Evolutionary conservation across 2,797 vertebrate species (phyloP), one percentile per base, ranked within the genome.

Genomic region (Lepidocolaptes lacrymiger): DNA sequence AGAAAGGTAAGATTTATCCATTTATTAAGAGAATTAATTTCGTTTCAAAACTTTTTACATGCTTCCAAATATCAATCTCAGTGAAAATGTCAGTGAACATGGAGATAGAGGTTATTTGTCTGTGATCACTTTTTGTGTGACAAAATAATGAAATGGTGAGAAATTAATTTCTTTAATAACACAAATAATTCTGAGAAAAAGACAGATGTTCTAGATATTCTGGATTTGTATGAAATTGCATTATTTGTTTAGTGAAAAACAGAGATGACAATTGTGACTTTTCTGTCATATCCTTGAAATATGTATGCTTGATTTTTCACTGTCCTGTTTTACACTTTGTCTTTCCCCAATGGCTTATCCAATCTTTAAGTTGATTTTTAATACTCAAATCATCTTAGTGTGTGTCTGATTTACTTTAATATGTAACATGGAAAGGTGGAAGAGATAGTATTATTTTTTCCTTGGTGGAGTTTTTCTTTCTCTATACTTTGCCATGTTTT

Each of bases 81-180:
- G 62, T 89, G 85, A 91, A 82, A 91, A 82, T 73, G 48, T 69
- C 74, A 87, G 41, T 46, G 30, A 89, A 91, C n/a, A 27, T 58
- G 27, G 76, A 82, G 71, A 73, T 16, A 66, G 71, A 93, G 10
- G 48, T 79, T 95, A 75, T 85, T 85, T 79, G 28, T 66, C 58
- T 78, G 43, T 69, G 71, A 79, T 93, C 48, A 91, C 73, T 93
- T 92, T 95, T 94, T 87, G 66, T 82, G 32, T 73, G 77, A 87
- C 77, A 93, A 78, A 86, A 43, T 14, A 92, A 41, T 37, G 1
- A 87, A 96, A 93, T 52, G 10, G 36, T 78, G 71, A 92, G 80
- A 91, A 95, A 94, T 62, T 0, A 78, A 79, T 76, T 89, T 81
- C 44, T 75, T 84, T 69, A 44, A 36, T 44, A 89, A 71, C 19